Percentiles rank a stretch among this genome's conserved stretches.
Conservation (phyloP, 1,140 invertebrate species). For the Drosophila takahashii region DNA sequence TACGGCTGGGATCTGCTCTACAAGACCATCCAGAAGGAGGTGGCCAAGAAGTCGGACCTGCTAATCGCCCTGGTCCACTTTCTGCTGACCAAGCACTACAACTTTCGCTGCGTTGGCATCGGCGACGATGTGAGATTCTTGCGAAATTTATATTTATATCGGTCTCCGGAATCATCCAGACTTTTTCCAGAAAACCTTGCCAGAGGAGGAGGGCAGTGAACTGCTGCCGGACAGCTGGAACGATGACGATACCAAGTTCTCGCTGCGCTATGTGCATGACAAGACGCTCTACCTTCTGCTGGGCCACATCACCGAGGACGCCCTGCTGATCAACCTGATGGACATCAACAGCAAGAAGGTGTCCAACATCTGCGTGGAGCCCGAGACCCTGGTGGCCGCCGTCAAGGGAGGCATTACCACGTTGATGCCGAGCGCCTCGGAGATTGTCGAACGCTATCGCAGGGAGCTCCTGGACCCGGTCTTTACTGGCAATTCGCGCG, state of each 20-base stretch:
- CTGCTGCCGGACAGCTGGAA: conserved; percentile 90
- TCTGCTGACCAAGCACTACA: conserved; percentile 88
- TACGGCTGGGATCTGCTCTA: conserved; percentile 92
- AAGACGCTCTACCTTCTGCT: conserved; percentile 89
- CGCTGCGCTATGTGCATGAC: conserved; percentile 88
- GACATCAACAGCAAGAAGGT: conserved; percentile 84
- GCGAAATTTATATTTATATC: not conserved
- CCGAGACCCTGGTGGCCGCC: conserved; percentile 79
- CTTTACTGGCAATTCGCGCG: conserved; percentile 66
- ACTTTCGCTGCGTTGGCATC: conserved; percentile 89
- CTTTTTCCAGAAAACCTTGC: conserved; percentile 86
- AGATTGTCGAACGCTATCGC: conserved; percentile 84
- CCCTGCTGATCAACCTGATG: conserved; percentile 88
- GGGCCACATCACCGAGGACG: conserved; percentile 87
- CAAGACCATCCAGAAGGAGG: conserved; percentile 87
- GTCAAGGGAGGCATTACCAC: conserved; percentile 84
- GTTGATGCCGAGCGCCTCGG: conserved; percentile 85
- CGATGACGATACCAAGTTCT: conserved; percentile 86
- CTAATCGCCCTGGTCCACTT: conserved; percentile 90
- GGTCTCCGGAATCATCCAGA: not conserved
- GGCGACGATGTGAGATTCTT: conserved; percentile 87
- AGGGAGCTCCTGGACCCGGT: conserved; percentile 85
- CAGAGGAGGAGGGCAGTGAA: conserved; percentile 88
- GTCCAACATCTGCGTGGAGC: conserved; percentile 83
- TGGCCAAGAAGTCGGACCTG: conserved; percentile 88